Evolutionary conservation across 1,140 invertebrate species (phyloP).

Genomic region (Meloidogyne floridensis): DNA sequence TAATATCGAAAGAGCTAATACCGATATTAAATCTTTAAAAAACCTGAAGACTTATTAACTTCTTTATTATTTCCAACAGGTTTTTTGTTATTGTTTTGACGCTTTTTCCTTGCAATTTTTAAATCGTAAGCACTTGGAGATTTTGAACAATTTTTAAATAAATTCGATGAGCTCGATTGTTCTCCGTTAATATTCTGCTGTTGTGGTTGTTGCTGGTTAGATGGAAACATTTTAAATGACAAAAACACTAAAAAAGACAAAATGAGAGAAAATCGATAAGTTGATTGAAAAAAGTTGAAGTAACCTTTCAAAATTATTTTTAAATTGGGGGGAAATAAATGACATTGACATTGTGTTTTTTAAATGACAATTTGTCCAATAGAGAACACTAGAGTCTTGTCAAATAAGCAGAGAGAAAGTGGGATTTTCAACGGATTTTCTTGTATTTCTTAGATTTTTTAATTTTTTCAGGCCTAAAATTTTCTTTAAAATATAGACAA

Average conservation of each 20-base stretch:
- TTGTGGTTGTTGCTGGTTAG: not conserved
- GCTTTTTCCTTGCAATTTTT: not conserved
- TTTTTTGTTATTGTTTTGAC: not conserved
- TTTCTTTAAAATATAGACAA: not conserved
- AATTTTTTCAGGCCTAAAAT: too few species aligned
- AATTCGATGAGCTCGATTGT: not conserved
- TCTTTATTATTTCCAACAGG: not conserved
- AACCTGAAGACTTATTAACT: not conserved
- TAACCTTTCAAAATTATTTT: too few species aligned
- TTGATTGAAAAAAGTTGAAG: too few species aligned
- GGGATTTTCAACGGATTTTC: too few species aligned
- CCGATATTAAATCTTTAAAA: not conserved
- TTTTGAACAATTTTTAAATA: not conserved
- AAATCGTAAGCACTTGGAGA: not conserved
- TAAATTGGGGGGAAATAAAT: too few species aligned
- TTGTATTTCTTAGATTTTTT: too few species aligned
- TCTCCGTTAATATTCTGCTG: too few species aligned
- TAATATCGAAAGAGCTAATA: too few species aligned
- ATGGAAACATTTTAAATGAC: not conserved
- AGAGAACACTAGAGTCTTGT: too few species aligned
- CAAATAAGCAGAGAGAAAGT: too few species aligned
- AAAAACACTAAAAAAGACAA: not conserved
- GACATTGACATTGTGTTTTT: too few species aligned
- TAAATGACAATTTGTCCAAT: too few species aligned
- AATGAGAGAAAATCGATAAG: not conserved